Evolutionary conservation across 1,140 invertebrate species (phyloP).

Genomic region (Diabrotica virgifera): DNA sequence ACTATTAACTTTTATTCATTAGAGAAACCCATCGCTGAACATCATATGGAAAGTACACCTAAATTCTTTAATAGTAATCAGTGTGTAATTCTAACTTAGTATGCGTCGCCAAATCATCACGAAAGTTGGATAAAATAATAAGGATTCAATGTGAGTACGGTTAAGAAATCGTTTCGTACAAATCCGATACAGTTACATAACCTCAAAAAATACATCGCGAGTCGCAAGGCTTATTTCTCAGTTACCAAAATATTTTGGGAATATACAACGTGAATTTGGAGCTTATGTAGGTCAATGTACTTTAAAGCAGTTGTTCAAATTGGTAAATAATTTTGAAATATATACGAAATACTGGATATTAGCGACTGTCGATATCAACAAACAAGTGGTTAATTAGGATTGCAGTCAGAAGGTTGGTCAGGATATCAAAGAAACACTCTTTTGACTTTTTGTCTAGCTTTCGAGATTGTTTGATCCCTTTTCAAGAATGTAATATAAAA

Average conservation of each 20-base stretch:
- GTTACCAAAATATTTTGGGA: not conserved
- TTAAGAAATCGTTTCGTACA: slow-evolving; percentile 15
- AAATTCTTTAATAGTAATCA: slow-evolving; percentile 13
- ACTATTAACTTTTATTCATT: slow-evolving; percentile 11
- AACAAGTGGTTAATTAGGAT: too few relatives aligned
- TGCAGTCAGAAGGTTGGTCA: too few relatives aligned
- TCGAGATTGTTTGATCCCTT: too few relatives aligned
- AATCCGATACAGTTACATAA: slow-evolving; percentile 17
- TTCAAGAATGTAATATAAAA: too few relatives aligned
- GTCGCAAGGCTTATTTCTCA: not conserved
- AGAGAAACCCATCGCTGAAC: slow-evolving; percentile 13
- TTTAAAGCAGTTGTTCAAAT: too few relatives aligned
- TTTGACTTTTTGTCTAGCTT: too few relatives aligned
- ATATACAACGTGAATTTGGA: too few relatives aligned
- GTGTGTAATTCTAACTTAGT: slow-evolving; percentile 13
- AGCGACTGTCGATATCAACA: too few relatives aligned
- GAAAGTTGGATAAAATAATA: slow-evolving; percentile 20
- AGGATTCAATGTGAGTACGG: slow-evolving; percentile 11
- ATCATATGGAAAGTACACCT: slow-evolving; percentile 17
- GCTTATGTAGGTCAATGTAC: too few relatives aligned
- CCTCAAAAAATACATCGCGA: not conserved
- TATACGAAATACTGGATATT: too few relatives aligned
- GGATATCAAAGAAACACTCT: too few relatives aligned
- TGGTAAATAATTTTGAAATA: too few relatives aligned
- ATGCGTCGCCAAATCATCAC: slow-evolving; percentile 11